A percentile compares a stretch with the other conserved stretches of the same genome.
Evolutionary conservation across 2,888 invertebrate species (phyloP).

Genomic region (Poecilus cupreus): DNA sequence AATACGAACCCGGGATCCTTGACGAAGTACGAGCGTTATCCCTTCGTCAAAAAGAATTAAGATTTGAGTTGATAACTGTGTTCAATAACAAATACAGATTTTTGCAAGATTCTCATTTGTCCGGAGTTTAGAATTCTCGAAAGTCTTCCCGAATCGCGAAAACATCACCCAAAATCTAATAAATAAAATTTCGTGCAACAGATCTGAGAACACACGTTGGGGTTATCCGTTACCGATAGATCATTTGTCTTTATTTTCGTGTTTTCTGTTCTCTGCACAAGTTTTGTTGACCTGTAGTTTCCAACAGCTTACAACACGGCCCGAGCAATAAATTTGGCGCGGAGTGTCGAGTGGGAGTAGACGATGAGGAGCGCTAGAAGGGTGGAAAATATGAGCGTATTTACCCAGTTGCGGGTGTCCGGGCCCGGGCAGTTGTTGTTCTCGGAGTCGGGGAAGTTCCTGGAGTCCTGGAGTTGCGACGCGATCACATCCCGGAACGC

Average conservation of each 20-base stretch:
- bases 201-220: not conserved
- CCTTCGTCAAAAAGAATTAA: too few species aligned
- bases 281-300: not conserved
- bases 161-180: not conserved
- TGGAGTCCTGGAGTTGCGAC: conserved; percentile 70
- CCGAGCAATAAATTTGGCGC: not conserved
- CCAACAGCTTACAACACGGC: not conserved
- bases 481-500: conserved; percentile 83
- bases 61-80: too few species aligned
- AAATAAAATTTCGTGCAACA: not conserved
- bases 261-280: conserved; percentile 13
- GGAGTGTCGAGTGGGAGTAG: not conserved
- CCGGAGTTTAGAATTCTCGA: not conserved
- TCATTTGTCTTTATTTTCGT: conserved; percentile 13
- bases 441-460: conserved; percentile 49
- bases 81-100: too few species aligned
- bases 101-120: too few species aligned
- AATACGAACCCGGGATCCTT: too few species aligned
- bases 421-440: conserved; percentile 50
- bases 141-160: not conserved
- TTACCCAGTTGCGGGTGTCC: conserved; percentile 56
- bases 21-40: too few species aligned
- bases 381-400: conserved; percentile 5
- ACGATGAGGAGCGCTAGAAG: not conserved
- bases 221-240: not conserved